Percentiles rank a stretch among this genome's conserved stretches.
phyloP scores from a whole-genome alignment of 2,797 vertebrate genomes.

The Trichosurus vulpecula region DNA sequence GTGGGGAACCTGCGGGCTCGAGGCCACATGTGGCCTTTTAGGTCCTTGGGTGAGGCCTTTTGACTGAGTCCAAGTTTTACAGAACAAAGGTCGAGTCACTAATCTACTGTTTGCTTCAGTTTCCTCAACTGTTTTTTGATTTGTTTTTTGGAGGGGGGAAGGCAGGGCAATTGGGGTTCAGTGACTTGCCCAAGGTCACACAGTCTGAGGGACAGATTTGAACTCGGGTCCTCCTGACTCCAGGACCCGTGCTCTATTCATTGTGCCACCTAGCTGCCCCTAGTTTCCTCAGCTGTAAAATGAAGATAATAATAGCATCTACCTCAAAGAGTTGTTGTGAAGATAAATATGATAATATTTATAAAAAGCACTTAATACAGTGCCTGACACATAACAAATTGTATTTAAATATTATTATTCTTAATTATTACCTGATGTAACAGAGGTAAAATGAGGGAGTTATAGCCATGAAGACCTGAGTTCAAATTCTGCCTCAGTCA shows the following conservation, averaged over 20 bases:
- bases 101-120: too few species aligned
- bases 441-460: background rate
- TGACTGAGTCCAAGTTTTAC: too few species aligned
- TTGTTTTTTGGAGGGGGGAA: too few species aligned
- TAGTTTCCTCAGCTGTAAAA: background rate
- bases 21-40: too few species aligned
- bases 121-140: too few species aligned
- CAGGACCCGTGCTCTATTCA: too few species aligned
- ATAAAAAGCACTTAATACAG: background rate
- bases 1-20: too few species aligned
- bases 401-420: background rate
- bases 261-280: background rate
- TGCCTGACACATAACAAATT: background rate
- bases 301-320: background rate
- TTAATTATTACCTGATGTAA: background rate
- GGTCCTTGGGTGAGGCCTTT: too few species aligned
- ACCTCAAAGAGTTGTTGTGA: background rate
- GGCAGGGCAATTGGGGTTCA: too few species aligned
- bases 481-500: background rate
- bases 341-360: background rate
- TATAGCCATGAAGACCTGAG: background rate
- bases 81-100: too few species aligned
- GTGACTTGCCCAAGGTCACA: too few species aligned
- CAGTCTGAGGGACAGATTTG: too few species aligned
- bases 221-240: background rate